Evolutionary conservation across 2,888 invertebrate genomes (phyloP), one percentile per base, ranked within the genome.

Genomic region (Harpagoxenus sublaevis): DNA sequence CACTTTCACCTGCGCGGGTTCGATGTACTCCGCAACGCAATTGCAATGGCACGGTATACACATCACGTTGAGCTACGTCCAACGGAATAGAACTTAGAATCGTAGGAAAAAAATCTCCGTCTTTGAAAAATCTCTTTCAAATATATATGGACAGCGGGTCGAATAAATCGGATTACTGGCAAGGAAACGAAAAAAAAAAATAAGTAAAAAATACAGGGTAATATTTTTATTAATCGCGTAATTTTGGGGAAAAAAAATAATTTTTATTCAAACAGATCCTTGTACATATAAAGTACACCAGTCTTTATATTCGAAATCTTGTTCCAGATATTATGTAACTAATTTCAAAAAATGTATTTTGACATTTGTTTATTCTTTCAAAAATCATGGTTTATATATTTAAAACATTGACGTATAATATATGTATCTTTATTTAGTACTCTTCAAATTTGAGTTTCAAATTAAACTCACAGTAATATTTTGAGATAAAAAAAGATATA

Each of bases 1-100:
- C 90, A 90, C 90, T 90, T 91, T 90, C 91, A 90, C 91, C 90
- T 91, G 88, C 88, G 79, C 87, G 90, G 84, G 90, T 91, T 90
- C 90, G 89, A 90, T 90, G 90, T 87, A 90, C 90, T 88, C 91
- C 81, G 63, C 68, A 68, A 85, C 84, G 85, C 84, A 85, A 86
- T 88, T 85, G 90, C 90, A 90, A 90, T 86, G 89, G 87, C 84
- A 90, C 90, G 82, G 81, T 79, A 84, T 87, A 90, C 90, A 88
- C 87, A 85, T 87, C 87, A 83, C 55, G 51, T 66, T 65, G 65
- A 35, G 31, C 9, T 55, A 35, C 77, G 78, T 62, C 63, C 35
- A 57, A 42, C 18, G 18, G 57, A 55, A 62, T 53, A 74, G 60
- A 42, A 81, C 48, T 81, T 63, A 45, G 45, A 62, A 12, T 31